These are phyloP conservation scores for Anticlea derivata DNA, from an alignment of 2,888 invertebrate genomes.

Conservation along the genomic window DNA sequence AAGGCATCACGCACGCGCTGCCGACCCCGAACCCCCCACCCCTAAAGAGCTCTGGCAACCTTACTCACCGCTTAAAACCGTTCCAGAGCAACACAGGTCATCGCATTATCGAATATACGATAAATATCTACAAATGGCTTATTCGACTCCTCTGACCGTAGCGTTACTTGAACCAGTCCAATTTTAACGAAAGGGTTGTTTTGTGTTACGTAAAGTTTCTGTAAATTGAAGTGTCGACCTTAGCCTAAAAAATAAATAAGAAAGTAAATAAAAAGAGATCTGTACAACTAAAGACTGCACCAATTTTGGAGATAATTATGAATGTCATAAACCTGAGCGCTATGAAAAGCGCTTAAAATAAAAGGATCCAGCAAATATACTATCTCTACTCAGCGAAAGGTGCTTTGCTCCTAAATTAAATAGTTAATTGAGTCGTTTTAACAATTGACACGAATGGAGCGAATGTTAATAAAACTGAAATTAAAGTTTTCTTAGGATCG, in stretches of 20 bases:
- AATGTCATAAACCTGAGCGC: no score
- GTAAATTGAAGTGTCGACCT: slow-evolving; percentile 18
- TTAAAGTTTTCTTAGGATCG: slow-evolving; percentile 48
- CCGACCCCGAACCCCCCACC: no score
- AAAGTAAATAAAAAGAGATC: no score
- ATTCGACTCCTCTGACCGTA: slow-evolving; percentile 38
- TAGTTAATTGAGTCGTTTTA: slow-evolving; percentile 50
- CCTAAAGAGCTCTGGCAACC: no score
- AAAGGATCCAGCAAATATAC: slow-evolving; percentile 15
- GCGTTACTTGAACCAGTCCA: slow-evolving; percentile 20
- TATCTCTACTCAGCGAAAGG: slow-evolving; percentile 29
- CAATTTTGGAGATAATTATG: no score
- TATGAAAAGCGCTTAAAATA: slow-evolving; percentile 1
- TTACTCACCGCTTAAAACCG: no score
- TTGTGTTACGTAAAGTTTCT: slow-evolving; percentile 24
- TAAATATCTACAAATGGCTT: slow-evolving; percentile 41
- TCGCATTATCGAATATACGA: slow-evolving; percentile 30
- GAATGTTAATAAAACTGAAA: slow-evolving; percentile 53
- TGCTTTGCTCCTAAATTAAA: slow-evolving; percentile 42
- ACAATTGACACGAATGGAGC: slow-evolving; percentile 42
- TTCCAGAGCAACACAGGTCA: slow-evolving; percentile 39
- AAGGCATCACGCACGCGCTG: no score
- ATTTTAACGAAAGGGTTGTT: slow-evolving; percentile 18
- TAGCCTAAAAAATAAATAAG: background rate
- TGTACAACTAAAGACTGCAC: no score